Conservation (phyloP, 2,797 vertebrate species). For the Hippopotamyrus pictus region DNA sequence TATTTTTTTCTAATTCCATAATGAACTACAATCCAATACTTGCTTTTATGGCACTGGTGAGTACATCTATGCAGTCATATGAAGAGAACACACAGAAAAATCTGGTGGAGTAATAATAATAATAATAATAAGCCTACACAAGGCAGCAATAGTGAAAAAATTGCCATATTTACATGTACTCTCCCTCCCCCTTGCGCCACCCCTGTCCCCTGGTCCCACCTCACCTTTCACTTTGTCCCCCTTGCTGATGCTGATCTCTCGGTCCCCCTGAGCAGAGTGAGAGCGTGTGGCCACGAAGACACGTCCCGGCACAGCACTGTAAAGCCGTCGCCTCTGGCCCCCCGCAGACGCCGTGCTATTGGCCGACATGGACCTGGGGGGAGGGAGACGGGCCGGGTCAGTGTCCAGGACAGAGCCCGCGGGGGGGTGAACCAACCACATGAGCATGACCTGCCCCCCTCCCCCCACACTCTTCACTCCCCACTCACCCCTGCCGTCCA, state of each 20-base stretch:
- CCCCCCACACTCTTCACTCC: too few species aligned
- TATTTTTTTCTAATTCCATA: background rate
- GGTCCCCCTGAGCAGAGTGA: conserved; percentile 74
- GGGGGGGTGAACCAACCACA: background rate
- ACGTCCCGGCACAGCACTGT: conserved; percentile 81
- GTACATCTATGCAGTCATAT: background rate
- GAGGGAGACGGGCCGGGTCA: background rate
- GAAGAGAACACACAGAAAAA: background rate
- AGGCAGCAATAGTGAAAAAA: background rate
- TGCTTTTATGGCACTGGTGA: background rate
- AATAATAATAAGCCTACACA: background rate
- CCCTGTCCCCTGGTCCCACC: background rate
- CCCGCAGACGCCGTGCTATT: conserved; percentile 26
- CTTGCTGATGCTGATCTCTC: conserved; percentile 80
- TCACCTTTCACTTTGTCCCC: conserved; percentile 89
- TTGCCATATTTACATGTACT: background rate
- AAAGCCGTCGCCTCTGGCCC: conserved; percentile 73
- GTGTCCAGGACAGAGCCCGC: background rate
- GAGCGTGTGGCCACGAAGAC: conserved; percentile 75
- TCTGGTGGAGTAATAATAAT: background rate
- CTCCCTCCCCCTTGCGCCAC: too few species aligned
- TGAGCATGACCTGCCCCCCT: background rate
- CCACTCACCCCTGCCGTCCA: conserved; percentile 72
- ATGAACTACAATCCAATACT: background rate
- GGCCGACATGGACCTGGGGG: conserved; percentile 40